These are phyloP conservation scores for Pelecanoides urinatrix DNA, from an alignment of 2,113 vertebrate genomes.

Conservation along the genomic window DNA sequence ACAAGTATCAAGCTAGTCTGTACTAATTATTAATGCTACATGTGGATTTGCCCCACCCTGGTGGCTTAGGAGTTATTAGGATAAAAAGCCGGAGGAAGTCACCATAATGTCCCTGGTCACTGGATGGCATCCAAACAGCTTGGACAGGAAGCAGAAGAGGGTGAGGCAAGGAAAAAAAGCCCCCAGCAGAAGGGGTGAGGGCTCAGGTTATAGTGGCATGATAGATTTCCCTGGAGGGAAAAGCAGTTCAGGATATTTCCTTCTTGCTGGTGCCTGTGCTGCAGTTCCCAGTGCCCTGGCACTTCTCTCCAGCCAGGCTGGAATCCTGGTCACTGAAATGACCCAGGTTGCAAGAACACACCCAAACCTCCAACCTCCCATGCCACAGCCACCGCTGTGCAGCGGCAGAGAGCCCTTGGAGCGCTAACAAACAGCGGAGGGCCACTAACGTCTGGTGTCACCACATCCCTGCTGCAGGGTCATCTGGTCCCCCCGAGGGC, in stretches of 20 bases:
- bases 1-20: not conserved
- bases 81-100: not conserved
- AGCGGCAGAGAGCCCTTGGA: not conserved
- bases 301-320: not conserved
- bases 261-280: not conserved
- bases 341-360: not conserved
- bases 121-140: not conserved
- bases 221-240: not conserved
- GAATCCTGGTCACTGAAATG: not conserved
- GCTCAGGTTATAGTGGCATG: not conserved
- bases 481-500: no score
- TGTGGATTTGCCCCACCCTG: not conserved
- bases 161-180: not conserved
- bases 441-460: not conserved
- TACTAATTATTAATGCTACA: not conserved
- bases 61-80: not conserved
- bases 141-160: not conserved
- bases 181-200: not conserved
- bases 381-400: accelerated
- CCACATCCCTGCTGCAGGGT: not conserved
- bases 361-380: not conserved
- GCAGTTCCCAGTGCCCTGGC: not conserved
- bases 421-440: not conserved
- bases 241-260: not conserved
- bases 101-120: not conserved